These are phyloP conservation scores for Caenorhabditis japonica DNA, from an alignment of 2,888 invertebrate species.

Conservation along the genomic window DNA sequence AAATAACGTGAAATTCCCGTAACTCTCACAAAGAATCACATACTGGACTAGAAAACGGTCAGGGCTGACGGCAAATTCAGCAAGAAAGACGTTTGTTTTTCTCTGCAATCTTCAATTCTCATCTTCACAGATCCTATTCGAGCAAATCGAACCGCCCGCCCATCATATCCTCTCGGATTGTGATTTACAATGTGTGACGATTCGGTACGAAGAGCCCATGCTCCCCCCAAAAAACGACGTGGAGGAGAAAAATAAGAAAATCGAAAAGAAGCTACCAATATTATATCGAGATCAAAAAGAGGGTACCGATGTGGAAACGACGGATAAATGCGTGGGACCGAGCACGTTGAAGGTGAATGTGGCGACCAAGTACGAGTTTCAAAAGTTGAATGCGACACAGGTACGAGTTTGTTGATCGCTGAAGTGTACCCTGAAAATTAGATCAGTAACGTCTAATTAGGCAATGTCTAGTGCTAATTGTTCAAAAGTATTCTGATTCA, in stretches of 20 bases:
- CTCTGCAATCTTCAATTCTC: too few species aligned
- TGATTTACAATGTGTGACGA: constrained; percentile 35
- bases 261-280: not conserved
- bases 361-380: constrained; percentile 48
- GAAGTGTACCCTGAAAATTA: not conserved
- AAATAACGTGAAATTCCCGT: too few species aligned
- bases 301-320: constrained; percentile 39
- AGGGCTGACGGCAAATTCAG: too few species aligned
- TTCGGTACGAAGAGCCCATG: constrained; percentile 15
- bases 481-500: too few species aligned
- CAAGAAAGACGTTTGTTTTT: too few species aligned
- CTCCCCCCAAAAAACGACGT: too few species aligned
- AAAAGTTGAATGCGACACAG: constrained; percentile 52
- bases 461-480: too few species aligned
- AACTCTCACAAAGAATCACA: too few species aligned
- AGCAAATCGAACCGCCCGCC: constrained; percentile 40
- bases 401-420: constrained; percentile 1
- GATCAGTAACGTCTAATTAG: not conserved
- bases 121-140: constrained; percentile 46
- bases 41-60: too few species aligned
- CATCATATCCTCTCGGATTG: constrained; percentile 36
- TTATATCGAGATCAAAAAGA: constrained; percentile 24
- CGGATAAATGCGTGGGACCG: constrained; percentile 38
- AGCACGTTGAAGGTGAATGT: constrained; percentile 40
- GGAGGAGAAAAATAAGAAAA: constrained; percentile 1